Base-by-base conservation (phyloP, 2,113 vertebrate species). In the Oreochromis spilurus region DNA sequence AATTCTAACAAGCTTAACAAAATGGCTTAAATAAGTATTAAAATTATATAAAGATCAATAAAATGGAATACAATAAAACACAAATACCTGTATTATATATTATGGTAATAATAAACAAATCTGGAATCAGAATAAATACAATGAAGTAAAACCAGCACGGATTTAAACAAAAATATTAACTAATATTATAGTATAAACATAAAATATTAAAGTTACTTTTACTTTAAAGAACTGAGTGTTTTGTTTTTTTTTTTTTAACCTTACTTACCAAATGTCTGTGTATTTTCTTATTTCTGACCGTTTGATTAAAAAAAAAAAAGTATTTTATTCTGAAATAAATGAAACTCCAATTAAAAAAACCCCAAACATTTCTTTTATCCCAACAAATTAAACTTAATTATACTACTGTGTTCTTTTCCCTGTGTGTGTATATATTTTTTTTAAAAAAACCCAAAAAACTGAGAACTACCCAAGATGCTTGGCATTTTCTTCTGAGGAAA, bases 321-420 rank as follows among this genome's bases (percentile, higher is more conserved):
- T 12, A 65, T 65, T 65, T 65, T 65, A 67, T 67, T 38, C 62
- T 21, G 62, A 67, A 21, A 67, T 40, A 67, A 67, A 36, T 67
- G 10, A 38, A 67, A 67, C 19, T 38, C 19, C 1, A 38, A 38
- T 67, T 62, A 3, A 5, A 29, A 29, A 57, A 52, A 50, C 3
- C 24, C 24, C 24, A 24, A 24, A 24, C 24, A 24, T 29, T 29
- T 21, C 7, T 57, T 57, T 3, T 1, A 9, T 34, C 31, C 29
- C 16, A 34, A 34, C 1, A 34, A 60, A 67, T 21, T 62, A 4
- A 38, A n/a, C 31, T 38, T 31, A 36, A 62, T 36, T 62, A 62
- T 34, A 19, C 0, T 40, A 7, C 3, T 19, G 11, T 1, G 13
- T 67, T 21, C 13, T 36, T 36, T 2, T 0, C 0, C n/a, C 12